These are phyloP conservation scores for Hippoglossus hippoglossus DNA, from an alignment of 2,797 vertebrate genomes.

Conservation along the genomic window DNA sequence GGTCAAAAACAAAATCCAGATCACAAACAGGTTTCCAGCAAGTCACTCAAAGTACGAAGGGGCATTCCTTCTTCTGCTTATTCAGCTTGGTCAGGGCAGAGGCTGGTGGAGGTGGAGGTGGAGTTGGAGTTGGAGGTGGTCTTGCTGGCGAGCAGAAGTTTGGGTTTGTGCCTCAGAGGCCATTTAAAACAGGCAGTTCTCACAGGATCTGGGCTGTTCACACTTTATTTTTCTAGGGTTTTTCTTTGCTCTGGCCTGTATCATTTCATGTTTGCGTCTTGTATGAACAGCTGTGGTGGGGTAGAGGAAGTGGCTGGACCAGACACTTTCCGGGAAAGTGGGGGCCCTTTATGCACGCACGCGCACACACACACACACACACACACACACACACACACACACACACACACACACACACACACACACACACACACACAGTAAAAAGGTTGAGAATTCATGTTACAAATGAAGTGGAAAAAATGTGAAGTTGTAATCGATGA, in stretches of 20 bases:
- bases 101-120: conserved; percentile 46
- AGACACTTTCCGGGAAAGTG: conserved; percentile 67
- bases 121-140: conserved; percentile 40
- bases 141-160: conserved; percentile 64
- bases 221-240: conserved; percentile 64
- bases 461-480: background rate
- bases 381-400: conserved; percentile 1
- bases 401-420: conserved; percentile 1
- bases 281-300: conserved; percentile 79
- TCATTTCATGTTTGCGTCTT: conserved; percentile 70
- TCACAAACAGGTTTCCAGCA: background rate
- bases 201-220: conserved; percentile 54
- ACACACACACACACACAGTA: background rate
- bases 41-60: conserved; percentile 3
- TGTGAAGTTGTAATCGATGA: background rate
- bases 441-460: background rate
- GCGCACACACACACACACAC: background rate
- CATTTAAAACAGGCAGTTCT: conserved; percentile 63
- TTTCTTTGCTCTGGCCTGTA: conserved; percentile 57
- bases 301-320: conserved; percentile 53
- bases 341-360: conserved; percentile 32
- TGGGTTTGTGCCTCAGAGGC: conserved; percentile 52
- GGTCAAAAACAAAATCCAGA: background rate
- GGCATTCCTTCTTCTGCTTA: conserved; percentile 21
- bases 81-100: conserved; percentile 39